Base-by-base conservation (phyloP, 2,113 vertebrate species). In the Bos indicus region DNA sequence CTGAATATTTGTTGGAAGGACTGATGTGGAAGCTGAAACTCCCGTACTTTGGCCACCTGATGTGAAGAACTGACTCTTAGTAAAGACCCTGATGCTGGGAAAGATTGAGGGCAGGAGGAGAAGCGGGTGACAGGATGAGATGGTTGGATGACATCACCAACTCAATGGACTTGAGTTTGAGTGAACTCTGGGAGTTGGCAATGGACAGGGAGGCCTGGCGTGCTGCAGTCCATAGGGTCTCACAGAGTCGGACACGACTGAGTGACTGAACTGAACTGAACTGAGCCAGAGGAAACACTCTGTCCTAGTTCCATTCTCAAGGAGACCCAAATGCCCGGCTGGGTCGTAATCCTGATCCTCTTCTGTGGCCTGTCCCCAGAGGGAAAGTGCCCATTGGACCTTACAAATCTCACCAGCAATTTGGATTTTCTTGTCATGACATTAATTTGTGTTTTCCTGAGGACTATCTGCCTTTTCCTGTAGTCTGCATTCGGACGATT, bases 381-480 rank as follows among this genome's bases (percentile, higher is more conserved):
- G 30, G 4, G 46, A n/a, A 74, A 80, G 26, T 52, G 17, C n/a
- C 52, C 57, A 7, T 12, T 87, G n/a, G 25, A 28, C 16, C 54
- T 36, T 52, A 40, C 21, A 62, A 5, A 62, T 54, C 23, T 89
- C 14, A 51, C 28, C 56, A 52, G 40, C 30, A 74, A 30, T 15
- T 25, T 85, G 67, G 74, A 71, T 57, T 88, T 57, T 96, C n/a
- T 52, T 91, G 60, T 59, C 40, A 43, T 43, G 36, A 71, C 52
- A 88, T 91, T 94, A 36, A 77, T 97, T 77, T 87, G 87, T 51
- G 40, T 97, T 98, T 94, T 88, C 83, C 92, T 96, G 56, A 23
- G 8, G 82, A 51, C 11, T 90, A 59, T 81, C 94, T 77, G 36
- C 71, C 71, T 87, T 90, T 59, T 86, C 46, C 36, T 51, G 13